A percentile compares a stretch with the other conserved stretches of the same genome.
Conservation (phyloP, 2,113 vertebrate species). For the Mus musculus region DNA sequence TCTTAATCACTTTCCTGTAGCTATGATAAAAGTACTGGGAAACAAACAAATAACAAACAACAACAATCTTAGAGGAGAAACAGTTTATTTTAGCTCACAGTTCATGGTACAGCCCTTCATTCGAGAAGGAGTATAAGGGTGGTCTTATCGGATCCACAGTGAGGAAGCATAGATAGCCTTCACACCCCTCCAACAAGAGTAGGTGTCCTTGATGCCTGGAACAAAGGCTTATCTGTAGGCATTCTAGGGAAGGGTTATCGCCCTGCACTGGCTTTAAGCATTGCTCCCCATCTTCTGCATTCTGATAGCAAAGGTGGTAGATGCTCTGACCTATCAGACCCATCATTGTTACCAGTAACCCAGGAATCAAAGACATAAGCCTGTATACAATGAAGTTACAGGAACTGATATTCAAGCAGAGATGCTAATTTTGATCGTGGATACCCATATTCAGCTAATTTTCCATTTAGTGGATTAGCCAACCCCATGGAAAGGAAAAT, state of each 20-base stretch:
- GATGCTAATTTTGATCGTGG: not conserved
- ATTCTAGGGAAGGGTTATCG: not conserved
- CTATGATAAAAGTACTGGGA: not conserved
- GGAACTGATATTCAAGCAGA: not conserved
- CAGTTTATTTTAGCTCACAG: not conserved
- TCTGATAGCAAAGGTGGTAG: not conserved
- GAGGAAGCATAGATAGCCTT: not conserved
- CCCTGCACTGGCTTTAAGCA: not conserved
- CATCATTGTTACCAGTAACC: not conserved
- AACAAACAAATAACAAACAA: not conserved
- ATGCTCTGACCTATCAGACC: not conserved
- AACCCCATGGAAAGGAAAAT: not conserved
- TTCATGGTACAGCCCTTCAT: not conserved
- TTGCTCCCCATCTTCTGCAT: not conserved
- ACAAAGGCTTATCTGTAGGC: not conserved
- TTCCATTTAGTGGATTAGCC: not conserved
- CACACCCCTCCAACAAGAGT: not conserved
- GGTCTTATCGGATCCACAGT: not conserved
- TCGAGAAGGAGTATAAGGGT: too few relatives aligned
- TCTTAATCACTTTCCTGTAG: not conserved
- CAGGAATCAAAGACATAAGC: not conserved
- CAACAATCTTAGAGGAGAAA: not conserved
- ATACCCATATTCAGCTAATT: not conserved
- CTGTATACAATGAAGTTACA: not conserved
- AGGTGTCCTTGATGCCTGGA: not conserved